These are phyloP conservation scores for Tetramorium simillimum DNA, from an alignment of 1,140 invertebrate genomes.

Conservation along the genomic window DNA sequence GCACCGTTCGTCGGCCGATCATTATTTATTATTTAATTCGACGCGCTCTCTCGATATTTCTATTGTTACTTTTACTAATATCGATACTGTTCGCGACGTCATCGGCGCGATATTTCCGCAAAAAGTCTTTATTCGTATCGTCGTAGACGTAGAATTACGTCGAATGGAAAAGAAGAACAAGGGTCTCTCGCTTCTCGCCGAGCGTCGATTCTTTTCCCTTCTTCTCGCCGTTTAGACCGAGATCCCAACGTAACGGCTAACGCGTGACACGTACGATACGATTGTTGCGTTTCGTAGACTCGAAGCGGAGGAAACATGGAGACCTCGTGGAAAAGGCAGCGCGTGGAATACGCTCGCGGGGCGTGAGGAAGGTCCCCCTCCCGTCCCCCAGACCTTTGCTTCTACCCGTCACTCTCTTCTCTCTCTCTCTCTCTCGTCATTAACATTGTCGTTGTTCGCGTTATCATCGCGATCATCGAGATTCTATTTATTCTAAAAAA, in stretches of 20 bases:
- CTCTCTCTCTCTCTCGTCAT: no score
- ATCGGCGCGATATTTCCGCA: background rate
- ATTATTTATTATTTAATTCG: background rate
- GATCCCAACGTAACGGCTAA: background rate
- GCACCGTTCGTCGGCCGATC: background rate
- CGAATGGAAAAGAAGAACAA: conserved; percentile 17
- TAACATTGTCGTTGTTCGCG: background rate
- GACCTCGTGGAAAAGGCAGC: background rate
- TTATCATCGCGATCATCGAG: background rate
- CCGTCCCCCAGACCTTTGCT: no score
- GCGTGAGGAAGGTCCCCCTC: no score
- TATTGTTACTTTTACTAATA: background rate
- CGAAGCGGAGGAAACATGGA: conserved; percentile 20
- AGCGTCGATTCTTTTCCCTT: background rate
- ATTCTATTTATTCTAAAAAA: background rate
- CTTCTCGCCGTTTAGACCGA: background rate
- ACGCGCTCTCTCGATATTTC: background rate
- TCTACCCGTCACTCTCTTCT: no score
- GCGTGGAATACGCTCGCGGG: no score
- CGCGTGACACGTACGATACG: background rate
- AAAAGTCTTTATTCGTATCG: background rate
- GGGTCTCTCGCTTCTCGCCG: background rate
- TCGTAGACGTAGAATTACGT: background rate
- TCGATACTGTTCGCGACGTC: conserved; percentile 1
- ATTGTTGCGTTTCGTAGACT: background rate